A percentile compares a stretch with the other conserved stretches of the same genome.
phyloP scores from a whole-genome alignment of 2,888 invertebrate genomes.

The Peribatodes rhomboidaria region DNA sequence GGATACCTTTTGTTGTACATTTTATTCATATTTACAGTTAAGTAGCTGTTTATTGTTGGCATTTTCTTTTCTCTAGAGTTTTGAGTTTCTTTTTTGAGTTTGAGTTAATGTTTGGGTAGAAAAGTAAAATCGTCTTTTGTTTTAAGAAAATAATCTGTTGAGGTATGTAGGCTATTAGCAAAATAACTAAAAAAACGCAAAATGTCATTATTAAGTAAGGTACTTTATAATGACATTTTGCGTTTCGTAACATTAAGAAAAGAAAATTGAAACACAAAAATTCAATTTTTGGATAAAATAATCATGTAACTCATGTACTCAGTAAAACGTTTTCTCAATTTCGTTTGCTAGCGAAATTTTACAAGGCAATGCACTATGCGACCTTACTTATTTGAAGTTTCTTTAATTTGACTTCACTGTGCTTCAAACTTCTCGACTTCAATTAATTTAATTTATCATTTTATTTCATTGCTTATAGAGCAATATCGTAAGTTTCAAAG shows the following conservation, averaged over 20 bases:
- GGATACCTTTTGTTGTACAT: constrained; percentile 39
- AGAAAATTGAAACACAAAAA: no score
- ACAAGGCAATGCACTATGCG: neutral
- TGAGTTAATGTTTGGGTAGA: neutral
- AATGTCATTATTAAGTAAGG: no score
- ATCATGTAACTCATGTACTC: no score
- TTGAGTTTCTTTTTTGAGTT: constrained; percentile 4
- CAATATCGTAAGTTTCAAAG: constrained; percentile 62
- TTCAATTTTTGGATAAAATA: no score
- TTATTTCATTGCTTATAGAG: constrained; percentile 49
- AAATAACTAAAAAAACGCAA: no score
- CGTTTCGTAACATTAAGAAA: no score
- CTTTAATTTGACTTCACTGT: no score
- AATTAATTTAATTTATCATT: constrained; percentile 40
- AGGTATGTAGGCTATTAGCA: no score
- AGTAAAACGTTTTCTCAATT: neutral
- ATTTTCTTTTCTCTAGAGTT: constrained; percentile 9
- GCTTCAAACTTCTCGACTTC: neutral
- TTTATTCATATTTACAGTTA: constrained; percentile 39
- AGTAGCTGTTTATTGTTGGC: constrained; percentile 17
- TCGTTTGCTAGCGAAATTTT: neutral
- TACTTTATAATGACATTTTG: no score
- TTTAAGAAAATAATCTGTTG: no score
- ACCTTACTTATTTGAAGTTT: neutral
- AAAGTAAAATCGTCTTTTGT: no score